These are phyloP conservation scores for Neoniphon sammara DNA, from an alignment of 2,797 vertebrate species.

Conservation along the genomic window DNA sequence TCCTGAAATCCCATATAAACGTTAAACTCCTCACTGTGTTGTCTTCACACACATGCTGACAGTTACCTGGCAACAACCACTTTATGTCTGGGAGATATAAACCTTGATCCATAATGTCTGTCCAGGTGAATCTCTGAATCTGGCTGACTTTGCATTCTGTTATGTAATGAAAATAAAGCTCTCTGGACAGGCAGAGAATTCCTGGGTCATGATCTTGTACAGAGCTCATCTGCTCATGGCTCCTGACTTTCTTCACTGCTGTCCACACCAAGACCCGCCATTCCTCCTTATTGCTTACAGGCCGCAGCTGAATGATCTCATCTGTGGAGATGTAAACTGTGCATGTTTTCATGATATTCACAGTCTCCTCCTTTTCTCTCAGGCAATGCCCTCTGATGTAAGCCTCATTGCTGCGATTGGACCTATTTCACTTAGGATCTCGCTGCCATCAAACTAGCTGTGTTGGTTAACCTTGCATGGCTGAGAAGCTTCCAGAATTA, in stretches of 20 bases:
- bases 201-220: slow-evolving; percentile 12
- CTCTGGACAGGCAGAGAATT: slow-evolving; percentile 3
- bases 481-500: no score
- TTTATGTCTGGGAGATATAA: background rate
- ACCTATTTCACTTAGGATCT: background rate
- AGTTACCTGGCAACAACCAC: background rate
- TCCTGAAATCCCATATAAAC: background rate
- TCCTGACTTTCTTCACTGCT: slow-evolving; percentile 10
- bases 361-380: slow-evolving; percentile 19
- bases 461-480: no score
- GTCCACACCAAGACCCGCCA: slow-evolving; percentile 9
- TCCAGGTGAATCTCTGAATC: background rate
- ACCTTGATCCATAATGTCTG: background rate
- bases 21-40: background rate
- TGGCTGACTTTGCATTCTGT: background rate
- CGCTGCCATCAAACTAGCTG: no score
- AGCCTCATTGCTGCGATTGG: slow-evolving; percentile 24
- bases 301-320: slow-evolving; percentile 42
- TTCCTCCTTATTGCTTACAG: slow-evolving; percentile 43
- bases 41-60: background rate
- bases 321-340: slow-evolving; percentile 37
- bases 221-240: slow-evolving; percentile 27
- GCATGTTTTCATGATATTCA: slow-evolving; percentile 9
- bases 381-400: slow-evolving; percentile 24
- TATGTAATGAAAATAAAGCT: background rate